Evolutionary conservation across 2,113 vertebrate species (phyloP), one percentile per base, ranked within the genome.

Genomic region (Thymallus thymallus): DNA sequence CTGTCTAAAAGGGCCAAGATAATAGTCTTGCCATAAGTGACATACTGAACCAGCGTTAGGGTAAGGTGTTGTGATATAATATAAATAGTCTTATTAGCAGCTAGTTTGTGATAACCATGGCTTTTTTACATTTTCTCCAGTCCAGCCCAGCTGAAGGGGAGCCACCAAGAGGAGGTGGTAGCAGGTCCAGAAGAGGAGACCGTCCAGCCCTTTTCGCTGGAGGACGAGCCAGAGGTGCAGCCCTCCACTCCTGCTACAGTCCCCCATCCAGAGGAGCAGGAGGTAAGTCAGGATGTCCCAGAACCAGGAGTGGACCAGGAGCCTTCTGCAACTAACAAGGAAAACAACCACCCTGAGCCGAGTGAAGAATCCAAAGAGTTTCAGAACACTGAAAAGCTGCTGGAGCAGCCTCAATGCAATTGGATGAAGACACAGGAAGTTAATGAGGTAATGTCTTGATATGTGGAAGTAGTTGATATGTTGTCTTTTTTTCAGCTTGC

Each of bases 161-260:
- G 73, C 22, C 22, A 63, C 3, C 56, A 67, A 45, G 61, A 29
- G 61, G 63, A 60, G 20, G 32, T 35, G 72, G 35, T 16, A 7
- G 24, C 4, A 16, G 60, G 5, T 5, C 74, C 18, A 68, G 64
- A 10, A 45, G 79, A 82, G 26, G 72, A 76, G 45, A 3, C 24
- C 2, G 56, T 26, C 69, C 85, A 82, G 67, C 87, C 90, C 16
- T 92, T 94, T 82, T 84, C 55, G 55, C 75, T 91, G 58, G 92
- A 92, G 45, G 86, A 82, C 13, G 76, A 82, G n/a, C 4, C 69
- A 13, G 73, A 86, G 35, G 48, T 30, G 22, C 76, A 75, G 71
- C 12, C 67, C 1, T 26, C 61, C 29, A 46, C 56, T 71, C 41
- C 73, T 71, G 26, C 16, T 60, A 46, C n/a, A 29, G 69, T 41